A percentile compares a stretch with the other conserved stretches of the same genome.
These are phyloP conservation scores for Otolemur crassicaudatus DNA, from an alignment of 2,797 vertebrate species.

Conservation along the genomic window DNA sequence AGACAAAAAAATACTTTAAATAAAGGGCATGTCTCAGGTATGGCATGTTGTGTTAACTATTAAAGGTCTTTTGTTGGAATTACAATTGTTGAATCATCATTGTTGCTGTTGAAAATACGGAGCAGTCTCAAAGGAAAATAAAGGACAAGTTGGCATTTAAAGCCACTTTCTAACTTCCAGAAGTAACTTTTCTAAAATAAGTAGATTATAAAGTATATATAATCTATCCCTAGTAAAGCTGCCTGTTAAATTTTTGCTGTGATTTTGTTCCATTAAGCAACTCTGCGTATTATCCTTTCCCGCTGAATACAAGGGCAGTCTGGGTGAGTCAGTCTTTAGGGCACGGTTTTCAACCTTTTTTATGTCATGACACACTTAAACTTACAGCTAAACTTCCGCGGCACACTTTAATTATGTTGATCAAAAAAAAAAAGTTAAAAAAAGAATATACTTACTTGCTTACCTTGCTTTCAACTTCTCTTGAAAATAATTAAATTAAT, in stretches of 20 bases:
- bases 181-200: not conserved
- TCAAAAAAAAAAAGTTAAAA: too few relatives aligned
- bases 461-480: too few relatives aligned
- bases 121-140: not conserved
- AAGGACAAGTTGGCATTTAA: not conserved
- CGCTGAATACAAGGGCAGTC: not conserved
- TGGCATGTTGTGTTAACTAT: not conserved
- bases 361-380: too few relatives aligned
- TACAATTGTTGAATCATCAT: not conserved
- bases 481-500: too few relatives aligned
- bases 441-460: too few relatives aligned
- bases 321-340: not conserved
- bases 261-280: not conserved
- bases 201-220: not conserved
- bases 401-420: too few relatives aligned
- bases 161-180: not conserved
- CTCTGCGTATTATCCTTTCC: not conserved
- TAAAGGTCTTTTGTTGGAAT: not conserved
- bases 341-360: too few relatives aligned
- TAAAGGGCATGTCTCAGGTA: not conserved
- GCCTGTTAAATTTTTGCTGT: slow-evolving; percentile 1
- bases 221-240: not conserved
- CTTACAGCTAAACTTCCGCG: too few relatives aligned
- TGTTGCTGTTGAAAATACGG: not conserved
- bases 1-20: not conserved